A percentile compares a stretch with the other conserved stretches of the same genome.
These are phyloP conservation scores for Semnornis frantzii DNA, from an alignment of 2,113 vertebrate species.

Conservation along the genomic window DNA sequence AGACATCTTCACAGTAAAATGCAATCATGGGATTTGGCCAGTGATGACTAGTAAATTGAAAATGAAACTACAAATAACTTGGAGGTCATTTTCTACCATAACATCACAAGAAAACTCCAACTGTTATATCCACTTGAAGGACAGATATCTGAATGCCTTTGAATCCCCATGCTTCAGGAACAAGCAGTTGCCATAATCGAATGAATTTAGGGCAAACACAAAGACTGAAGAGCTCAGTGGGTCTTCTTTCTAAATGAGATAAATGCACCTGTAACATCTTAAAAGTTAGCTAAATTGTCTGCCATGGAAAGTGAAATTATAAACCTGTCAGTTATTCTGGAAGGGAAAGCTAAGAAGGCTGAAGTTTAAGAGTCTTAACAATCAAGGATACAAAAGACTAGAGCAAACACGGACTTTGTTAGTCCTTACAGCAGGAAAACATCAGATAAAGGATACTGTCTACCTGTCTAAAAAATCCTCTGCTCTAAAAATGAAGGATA, in stretches of 20 bases:
- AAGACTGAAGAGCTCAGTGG: not conserved
- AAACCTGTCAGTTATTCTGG: not conserved
- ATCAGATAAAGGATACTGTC: not conserved
- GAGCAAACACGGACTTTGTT: not conserved
- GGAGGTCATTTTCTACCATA: not conserved
- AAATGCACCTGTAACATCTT: not conserved
- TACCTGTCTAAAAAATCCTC: not conserved
- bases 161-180: not conserved
- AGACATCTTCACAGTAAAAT: not conserved
- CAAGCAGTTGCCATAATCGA: not conserved
- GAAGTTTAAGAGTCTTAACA: not conserved
- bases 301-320: not conserved
- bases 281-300: not conserved
- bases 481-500: not conserved
- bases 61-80: not conserved
- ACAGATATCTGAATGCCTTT: not conserved
- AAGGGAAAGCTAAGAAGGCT: not conserved
- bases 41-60: not conserved
- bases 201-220: not conserved
- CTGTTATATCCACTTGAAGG: not conserved
- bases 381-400: not conserved
- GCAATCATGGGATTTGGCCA: not conserved
- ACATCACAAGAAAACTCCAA: not conserved
- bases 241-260: not conserved
- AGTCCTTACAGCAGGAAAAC: not conserved